Conservation (phyloP, 2,888 invertebrate genomes). For the Drosophila anomalipes region DNA sequence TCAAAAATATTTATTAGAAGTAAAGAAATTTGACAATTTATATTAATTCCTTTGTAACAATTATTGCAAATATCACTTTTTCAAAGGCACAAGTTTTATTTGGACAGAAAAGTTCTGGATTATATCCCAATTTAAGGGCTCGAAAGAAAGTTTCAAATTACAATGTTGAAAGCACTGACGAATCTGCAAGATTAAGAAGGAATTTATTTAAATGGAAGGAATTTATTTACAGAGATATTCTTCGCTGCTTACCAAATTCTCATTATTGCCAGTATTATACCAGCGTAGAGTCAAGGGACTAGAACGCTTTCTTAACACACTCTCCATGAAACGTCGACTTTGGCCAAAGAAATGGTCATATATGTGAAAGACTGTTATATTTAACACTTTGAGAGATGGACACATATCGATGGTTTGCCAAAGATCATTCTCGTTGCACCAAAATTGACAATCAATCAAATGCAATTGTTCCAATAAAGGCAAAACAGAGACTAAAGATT, state of each 20-base stretch:
- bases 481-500: background rate
- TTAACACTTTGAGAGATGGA: slow-evolving; percentile 10
- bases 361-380: slow-evolving; percentile 25
- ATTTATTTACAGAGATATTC: background rate
- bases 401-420: slow-evolving; percentile 29
- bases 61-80: background rate
- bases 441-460: slow-evolving; percentile 11
- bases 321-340: slow-evolving; percentile 13
- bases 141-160: slow-evolving; percentile 16
- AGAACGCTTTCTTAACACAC: slow-evolving; percentile 3
- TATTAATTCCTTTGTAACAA: background rate
- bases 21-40: background rate
- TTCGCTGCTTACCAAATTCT: slow-evolving; percentile 7
- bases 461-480: slow-evolving; percentile 26
- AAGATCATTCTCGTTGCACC: slow-evolving; percentile 21
- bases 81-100: slow-evolving; percentile 1
- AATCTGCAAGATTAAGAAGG: slow-evolving; percentile 19
- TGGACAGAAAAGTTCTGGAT: background rate
- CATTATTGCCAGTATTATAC: background rate
- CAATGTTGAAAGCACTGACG: slow-evolving; percentile 19
- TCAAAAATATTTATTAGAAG: background rate
- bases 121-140: background rate
- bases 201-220: too few species aligned
- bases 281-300: slow-evolving; percentile 19
- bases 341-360: slow-evolving; percentile 6